Conservation (phyloP, 2,888 invertebrate species). For the Dinocampus coccinellae region DNA sequence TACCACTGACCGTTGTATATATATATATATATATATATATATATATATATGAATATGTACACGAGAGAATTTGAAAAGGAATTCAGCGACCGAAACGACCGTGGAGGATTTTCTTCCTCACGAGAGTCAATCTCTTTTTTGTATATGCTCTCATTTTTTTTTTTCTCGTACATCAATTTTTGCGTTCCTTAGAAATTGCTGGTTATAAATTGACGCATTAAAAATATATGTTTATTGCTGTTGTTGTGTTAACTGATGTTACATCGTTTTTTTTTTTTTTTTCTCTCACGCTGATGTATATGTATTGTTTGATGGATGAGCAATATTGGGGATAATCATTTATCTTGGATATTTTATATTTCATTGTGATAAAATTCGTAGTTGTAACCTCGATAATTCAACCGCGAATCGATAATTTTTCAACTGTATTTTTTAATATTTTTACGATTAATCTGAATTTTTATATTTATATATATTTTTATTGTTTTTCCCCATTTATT, state of each 20-base stretch:
- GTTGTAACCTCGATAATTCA: too few relatives aligned
- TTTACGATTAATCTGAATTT: too few relatives aligned
- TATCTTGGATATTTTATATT: too few relatives aligned
- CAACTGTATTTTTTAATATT: not conserved
- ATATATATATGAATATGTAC: not conserved
- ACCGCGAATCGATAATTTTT: not conserved
- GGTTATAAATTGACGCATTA: not conserved
- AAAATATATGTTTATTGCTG: not conserved
- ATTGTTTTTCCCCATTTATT: too few relatives aligned
- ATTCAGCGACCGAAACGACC: conserved; percentile 23
- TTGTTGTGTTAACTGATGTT: not conserved
- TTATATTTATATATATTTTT: too few relatives aligned
- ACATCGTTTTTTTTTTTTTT: not conserved
- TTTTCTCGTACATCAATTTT: not conserved
- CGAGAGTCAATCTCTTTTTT: conserved; percentile 2
- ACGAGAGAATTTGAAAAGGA: conserved; percentile 8
- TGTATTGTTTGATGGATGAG: not conserved
- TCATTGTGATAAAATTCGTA: too few relatives aligned
- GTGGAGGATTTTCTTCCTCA: not conserved
- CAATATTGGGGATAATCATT: too few relatives aligned
- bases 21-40: not conserved
- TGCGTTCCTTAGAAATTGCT: conserved; percentile 14
- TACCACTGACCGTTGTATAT: not conserved
- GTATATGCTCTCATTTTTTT: conserved; percentile 6
- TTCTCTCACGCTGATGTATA: not conserved